A percentile compares a stretch with the other conserved stretches of the same genome.
phyloP scores from a whole-genome alignment of 2,113 vertebrate genomes.

The Phrynosoma platyrhinos region DNA sequence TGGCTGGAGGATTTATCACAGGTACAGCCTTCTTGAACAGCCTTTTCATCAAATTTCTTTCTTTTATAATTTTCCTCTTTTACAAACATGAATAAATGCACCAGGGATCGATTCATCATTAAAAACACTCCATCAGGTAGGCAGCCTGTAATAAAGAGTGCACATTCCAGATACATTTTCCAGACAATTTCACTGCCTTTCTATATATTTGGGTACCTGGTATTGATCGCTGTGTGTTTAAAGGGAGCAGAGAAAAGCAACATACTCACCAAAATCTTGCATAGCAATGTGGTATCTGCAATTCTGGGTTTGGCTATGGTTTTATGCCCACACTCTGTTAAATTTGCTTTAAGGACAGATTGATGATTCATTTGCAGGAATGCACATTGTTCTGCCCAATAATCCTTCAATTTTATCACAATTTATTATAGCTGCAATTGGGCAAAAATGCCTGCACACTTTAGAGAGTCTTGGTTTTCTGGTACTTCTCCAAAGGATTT shows the following conservation, averaged over 20 bases:
- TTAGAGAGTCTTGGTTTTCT: neutral
- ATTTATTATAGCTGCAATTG: neutral
- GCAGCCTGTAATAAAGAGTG: neutral
- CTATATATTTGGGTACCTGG: slow-evolving; percentile 9
- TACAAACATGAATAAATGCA: slow-evolving; percentile 43
- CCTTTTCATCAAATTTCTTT: slow-evolving; percentile 24
- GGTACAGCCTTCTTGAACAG: slow-evolving; percentile 35
- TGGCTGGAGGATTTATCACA: slow-evolving; percentile 40
- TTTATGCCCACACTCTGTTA: no score
- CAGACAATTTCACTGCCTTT: slow-evolving; percentile 16
- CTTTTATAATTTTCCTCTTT: slow-evolving; percentile 32
- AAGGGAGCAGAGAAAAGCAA: slow-evolving; percentile 4
- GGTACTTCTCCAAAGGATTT: no score
- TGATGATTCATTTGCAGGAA: neutral
- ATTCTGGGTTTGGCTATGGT: no score
- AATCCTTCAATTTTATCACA: no score
- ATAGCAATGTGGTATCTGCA: neutral
- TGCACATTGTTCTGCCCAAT: neutral
- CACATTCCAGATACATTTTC: slow-evolving; percentile 23
- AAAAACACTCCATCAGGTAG: slow-evolving; percentile 37
- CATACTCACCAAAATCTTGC: neutral
- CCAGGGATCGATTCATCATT: slow-evolving; percentile 27
- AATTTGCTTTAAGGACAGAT: neutral
- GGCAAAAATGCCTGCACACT: neutral
- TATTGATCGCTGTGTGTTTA: slow-evolving; percentile 4